Evolutionary conservation across 1,140 invertebrate genomes (phyloP), one percentile per base, ranked within the genome.

Genomic region (Ridgeia piscesae): DNA sequence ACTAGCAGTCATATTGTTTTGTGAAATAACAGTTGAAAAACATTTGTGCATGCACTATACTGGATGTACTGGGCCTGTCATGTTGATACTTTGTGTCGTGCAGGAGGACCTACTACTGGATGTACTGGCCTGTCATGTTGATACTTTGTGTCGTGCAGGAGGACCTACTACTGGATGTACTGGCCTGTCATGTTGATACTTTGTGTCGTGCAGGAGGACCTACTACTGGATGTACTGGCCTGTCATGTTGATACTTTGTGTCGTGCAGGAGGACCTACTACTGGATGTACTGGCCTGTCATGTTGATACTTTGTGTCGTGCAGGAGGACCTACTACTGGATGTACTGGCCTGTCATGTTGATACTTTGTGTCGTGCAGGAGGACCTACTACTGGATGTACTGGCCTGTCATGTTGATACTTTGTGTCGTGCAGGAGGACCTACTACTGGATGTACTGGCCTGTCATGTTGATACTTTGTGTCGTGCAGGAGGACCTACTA

Each of bases 401-500:
- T 77, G 2, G 58, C 14, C 58, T 77, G 58, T 77, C 2, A 77
- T 21, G 11, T 77, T 77, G 27, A 31, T 27, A 0, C 58, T 77
- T 77, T 77, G 58, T 77, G 58, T 77, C 17, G 4, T 77, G 27
- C 58, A 77, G 58, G 58, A 77, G 58, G 58, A 77, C 27, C 58
- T 77, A 31, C 58, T 31, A 0, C 58, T 77, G 11, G 58, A 77
- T 77, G 58, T 77, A 14, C 58, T 77, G 4, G 58, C 14, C 58
- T 77, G 58, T 77, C 4, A 77, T 21, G 11, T 77, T 77, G 27
- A 31, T 27, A 27, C 33, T 35, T 92, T 91, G 48, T 93, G n/a
- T 91, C 92, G 93, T 95, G 50, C 94, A 97, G 97, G 98, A 99
- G 95, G 98, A 99, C 93, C 97, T 97, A 88, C 97, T 99, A 77